Evolutionary conservation across 2,113 vertebrate genomes (phyloP).

Genomic region (Amphiprion percula): DNA sequence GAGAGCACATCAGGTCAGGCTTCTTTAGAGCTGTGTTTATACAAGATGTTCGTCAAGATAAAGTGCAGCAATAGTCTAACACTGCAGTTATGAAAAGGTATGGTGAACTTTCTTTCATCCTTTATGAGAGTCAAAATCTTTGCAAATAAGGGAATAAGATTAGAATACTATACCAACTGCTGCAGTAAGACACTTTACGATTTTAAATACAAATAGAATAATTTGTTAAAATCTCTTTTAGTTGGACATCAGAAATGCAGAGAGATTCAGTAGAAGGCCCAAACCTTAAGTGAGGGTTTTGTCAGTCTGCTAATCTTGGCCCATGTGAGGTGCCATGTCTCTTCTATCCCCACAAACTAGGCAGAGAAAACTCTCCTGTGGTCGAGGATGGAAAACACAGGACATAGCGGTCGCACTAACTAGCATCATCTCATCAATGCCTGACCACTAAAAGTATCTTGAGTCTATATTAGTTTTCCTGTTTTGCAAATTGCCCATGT

Average conservation of each 20-base stretch:
- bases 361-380: constrained; percentile 64
- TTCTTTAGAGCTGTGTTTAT: constrained; percentile 44
- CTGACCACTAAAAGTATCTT: constrained; percentile 69
- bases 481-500: constrained; percentile 77
- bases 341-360: constrained; percentile 56
- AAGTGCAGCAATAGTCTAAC: constrained; percentile 6
- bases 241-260: constrained; percentile 8
- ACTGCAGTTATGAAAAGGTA: background rate
- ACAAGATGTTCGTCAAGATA: constrained; percentile 26
- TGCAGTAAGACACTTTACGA: background rate
- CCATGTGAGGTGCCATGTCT: constrained; percentile 48
- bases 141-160: constrained; percentile 25
- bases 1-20: constrained; percentile 50
- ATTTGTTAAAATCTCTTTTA: background rate
- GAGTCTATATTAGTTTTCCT: constrained; percentile 79
- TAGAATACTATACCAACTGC: constrained; percentile 2
- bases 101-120: background rate
- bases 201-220: too few relatives aligned
- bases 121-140: constrained; percentile 10
- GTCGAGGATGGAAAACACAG: constrained; percentile 76
- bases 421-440: constrained; percentile 78
- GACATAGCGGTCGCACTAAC: constrained; percentile 77
- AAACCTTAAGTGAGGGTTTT: constrained; percentile 51
- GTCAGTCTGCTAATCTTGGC: constrained; percentile 68
- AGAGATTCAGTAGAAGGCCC: constrained; percentile 19